These are phyloP conservation scores for Bombyx mandarina DNA, from an alignment of 1,140 invertebrate genomes.

Conservation along the genomic window DNA sequence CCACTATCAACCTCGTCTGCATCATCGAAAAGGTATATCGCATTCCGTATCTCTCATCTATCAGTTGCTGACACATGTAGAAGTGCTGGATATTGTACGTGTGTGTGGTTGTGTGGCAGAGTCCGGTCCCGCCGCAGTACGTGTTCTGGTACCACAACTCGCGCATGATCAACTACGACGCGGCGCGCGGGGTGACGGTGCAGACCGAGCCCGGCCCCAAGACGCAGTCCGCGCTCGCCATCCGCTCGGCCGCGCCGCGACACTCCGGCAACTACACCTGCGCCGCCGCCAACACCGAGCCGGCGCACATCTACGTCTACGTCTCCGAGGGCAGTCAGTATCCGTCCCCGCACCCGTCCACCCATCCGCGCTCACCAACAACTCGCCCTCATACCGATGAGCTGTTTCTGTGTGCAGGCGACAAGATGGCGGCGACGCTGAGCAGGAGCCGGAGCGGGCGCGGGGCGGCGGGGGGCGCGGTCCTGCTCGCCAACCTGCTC, in stretches of 20 bases:
- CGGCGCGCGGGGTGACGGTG: slow-evolving; percentile 84
- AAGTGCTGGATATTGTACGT: no score
- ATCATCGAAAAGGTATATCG: slow-evolving; percentile 89
- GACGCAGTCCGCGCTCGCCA: slow-evolving; percentile 85
- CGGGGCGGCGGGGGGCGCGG: slow-evolving; percentile 5
- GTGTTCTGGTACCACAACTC: slow-evolving; percentile 94
- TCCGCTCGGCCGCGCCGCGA: slow-evolving; percentile 83
- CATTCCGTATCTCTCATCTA: not conserved
- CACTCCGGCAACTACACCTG: slow-evolving; percentile 94
- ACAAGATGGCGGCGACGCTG: slow-evolving; percentile 54
- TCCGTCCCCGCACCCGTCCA: not conserved
- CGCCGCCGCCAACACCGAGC: slow-evolving; percentile 88
- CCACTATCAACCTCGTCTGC: slow-evolving; percentile 90
- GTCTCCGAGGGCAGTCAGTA: slow-evolving; percentile 85
- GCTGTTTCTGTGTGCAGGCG: slow-evolving; percentile 26
- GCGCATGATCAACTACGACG: slow-evolving; percentile 92
- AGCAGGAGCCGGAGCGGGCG: slow-evolving; percentile 23
- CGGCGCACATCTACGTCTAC: slow-evolving; percentile 89
- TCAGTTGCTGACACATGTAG: not conserved
- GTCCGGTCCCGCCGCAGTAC: slow-evolving; percentile 88
- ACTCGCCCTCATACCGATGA: not conserved
- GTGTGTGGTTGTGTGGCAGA: slow-evolving; percentile 68
- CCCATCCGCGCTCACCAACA: no score
- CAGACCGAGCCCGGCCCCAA: slow-evolving; percentile 85
- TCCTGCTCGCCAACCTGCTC: not conserved